These are phyloP conservation scores for Anoplolepis gracilipes DNA, from an alignment of 1,140 invertebrate genomes.

Conservation along the genomic window DNA sequence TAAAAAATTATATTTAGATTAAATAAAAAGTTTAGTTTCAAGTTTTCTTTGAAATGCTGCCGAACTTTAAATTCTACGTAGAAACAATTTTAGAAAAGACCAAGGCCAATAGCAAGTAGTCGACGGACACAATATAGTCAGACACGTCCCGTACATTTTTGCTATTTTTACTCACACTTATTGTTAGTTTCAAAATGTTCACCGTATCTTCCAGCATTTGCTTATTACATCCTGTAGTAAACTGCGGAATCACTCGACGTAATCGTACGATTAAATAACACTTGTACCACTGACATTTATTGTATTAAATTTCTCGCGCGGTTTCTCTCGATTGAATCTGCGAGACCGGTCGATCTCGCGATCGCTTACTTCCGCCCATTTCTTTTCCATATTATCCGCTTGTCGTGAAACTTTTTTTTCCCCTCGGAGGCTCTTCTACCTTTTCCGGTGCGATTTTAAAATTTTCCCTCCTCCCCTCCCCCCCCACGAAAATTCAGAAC, in stretches of 20 bases:
- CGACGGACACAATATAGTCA: background rate
- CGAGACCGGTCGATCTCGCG: background rate
- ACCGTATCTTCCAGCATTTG: background rate
- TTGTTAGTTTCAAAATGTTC: background rate
- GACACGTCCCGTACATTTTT: background rate
- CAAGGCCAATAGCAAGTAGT: background rate
- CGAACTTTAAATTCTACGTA: background rate
- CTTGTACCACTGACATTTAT: background rate
- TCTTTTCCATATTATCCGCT: no score
- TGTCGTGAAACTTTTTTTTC: background rate
- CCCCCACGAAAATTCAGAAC: background rate
- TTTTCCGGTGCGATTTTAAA: background rate
- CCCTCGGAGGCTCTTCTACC: background rate
- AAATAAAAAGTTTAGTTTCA: constrained; percentile 1
- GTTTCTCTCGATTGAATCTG: no score
- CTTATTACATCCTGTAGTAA: background rate
- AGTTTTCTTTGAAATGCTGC: background rate
- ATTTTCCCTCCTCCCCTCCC: background rate
- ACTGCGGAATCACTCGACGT: background rate
- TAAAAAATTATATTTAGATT: background rate
- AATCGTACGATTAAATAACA: background rate
- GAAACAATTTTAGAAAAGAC: background rate
- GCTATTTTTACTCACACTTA: constrained; percentile 12
- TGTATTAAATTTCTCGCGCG: constrained; percentile 3
- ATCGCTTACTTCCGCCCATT: background rate